Percentiles rank a stretch among this genome's conserved stretches.
phyloP scores from a whole-genome alignment of 2,888 invertebrate genomes.

The Drosophila cyrtoloma region DNA sequence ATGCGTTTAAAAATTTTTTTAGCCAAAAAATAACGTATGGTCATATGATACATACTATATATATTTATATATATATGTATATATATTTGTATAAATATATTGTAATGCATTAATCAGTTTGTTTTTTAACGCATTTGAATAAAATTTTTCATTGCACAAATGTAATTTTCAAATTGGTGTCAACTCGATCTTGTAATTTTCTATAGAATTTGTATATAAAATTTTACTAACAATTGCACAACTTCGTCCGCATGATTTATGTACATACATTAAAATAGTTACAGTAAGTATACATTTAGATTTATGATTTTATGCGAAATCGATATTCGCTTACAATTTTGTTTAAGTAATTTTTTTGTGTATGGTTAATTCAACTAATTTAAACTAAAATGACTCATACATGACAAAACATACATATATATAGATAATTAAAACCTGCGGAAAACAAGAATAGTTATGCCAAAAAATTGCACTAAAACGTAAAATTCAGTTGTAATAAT shows the following conservation, averaged over 20 bases:
- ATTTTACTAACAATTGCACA: slow-evolving; percentile 78
- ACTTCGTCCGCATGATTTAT: slow-evolving; percentile 71
- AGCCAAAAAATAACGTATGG: slow-evolving; percentile 66
- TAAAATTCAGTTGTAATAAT: slow-evolving; percentile 55
- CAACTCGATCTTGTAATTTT: slow-evolving; percentile 46
- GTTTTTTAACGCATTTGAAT: slow-evolving; percentile 46
- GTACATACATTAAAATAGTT: slow-evolving; percentile 61
- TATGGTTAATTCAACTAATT: slow-evolving; percentile 72
- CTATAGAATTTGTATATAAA: slow-evolving; percentile 52
- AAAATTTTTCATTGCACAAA: slow-evolving; percentile 63
- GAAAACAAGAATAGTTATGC: slow-evolving; percentile 52
- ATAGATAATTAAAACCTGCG: slow-evolving; percentile 32
- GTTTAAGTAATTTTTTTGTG: slow-evolving; percentile 59
- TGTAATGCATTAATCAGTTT: slow-evolving; percentile 35
- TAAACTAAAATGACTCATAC: slow-evolving; percentile 73
- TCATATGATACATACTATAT: slow-evolving; percentile 41
- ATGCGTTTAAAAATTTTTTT: slow-evolving; percentile 62
- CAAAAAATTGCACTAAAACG: slow-evolving; percentile 72
- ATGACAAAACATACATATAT: slow-evolving; percentile 35
- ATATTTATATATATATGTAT: slow-evolving; percentile 38
- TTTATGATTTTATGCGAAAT: slow-evolving; percentile 58
- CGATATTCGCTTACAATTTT: slow-evolving; percentile 49
- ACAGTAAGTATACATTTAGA: slow-evolving; percentile 34
- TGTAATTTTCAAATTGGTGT: slow-evolving; percentile 36
- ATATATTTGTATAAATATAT: slow-evolving; percentile 56